Percentiles rank a stretch among this genome's conserved stretches.
phyloP scores from a whole-genome alignment of 2,888 invertebrate genomes.

The Ceriagrion tenellum region DNA sequence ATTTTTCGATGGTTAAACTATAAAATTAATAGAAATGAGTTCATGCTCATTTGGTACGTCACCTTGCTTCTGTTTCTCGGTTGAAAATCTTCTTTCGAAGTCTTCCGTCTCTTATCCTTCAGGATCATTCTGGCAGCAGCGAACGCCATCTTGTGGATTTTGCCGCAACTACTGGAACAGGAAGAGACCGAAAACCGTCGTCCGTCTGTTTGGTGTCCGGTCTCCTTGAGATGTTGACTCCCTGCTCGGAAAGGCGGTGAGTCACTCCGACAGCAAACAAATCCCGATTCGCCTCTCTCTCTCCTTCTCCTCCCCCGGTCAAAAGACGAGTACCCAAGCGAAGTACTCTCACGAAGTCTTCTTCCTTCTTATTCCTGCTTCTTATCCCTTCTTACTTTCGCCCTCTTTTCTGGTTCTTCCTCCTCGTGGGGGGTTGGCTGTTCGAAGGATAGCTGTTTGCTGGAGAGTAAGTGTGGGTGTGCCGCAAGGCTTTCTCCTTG shows the following conservation, averaged over 20 bases:
- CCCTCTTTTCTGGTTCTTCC: background rate
- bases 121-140: constrained; percentile 91
- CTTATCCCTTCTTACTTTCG: too few species aligned
- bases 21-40: background rate
- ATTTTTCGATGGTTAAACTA: background rate
- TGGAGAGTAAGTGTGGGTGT: background rate
- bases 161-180: constrained; percentile 61
- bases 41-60: constrained; percentile 75
- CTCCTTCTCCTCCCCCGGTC: too few species aligned
- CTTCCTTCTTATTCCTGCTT: background rate
- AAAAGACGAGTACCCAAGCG: background rate
- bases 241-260: background rate
- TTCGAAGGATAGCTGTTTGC: background rate
- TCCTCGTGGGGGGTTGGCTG: too few species aligned
- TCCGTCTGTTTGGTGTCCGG: background rate
- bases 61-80: constrained; percentile 90
- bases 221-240: background rate
- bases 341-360: background rate
- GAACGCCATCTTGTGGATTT: constrained; percentile 85
- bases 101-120: constrained; percentile 89
- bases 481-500: background rate
- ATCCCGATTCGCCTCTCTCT: background rate
- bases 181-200: constrained; percentile 21
- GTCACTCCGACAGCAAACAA: background rate
- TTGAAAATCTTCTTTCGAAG: constrained; percentile 89